These are phyloP conservation scores for Drosophila paranaensis DNA, from an alignment of 2,888 invertebrate species.

Conservation along the genomic window DNA sequence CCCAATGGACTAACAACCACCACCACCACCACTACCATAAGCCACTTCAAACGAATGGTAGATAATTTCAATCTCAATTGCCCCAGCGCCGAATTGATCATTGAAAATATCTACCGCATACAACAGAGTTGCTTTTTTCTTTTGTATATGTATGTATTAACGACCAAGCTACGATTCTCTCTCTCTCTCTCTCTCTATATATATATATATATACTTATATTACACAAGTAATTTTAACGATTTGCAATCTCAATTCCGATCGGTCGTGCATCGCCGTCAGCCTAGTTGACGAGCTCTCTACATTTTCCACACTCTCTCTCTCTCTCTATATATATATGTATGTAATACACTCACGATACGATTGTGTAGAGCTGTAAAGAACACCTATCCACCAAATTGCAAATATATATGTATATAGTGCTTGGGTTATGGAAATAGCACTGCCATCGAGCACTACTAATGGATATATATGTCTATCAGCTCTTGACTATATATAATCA, in stretches of 20 bases:
- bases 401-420: no score
- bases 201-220: neutral
- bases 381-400: constrained; percentile 31
- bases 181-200: neutral
- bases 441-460: no score
- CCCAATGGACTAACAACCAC: constrained; percentile 47
- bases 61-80: constrained; percentile 79
- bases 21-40: constrained; percentile 45
- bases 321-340: constrained; percentile 16
- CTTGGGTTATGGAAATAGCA: no score
- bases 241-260: constrained; percentile 23
- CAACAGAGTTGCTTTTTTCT: constrained; percentile 78
- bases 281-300: neutral
- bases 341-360: constrained; percentile 23
- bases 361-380: constrained; percentile 44
- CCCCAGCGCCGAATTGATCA: constrained; percentile 58
- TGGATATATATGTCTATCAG: no score
- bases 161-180: neutral
- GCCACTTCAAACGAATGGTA: constrained; percentile 57
- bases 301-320: neutral
- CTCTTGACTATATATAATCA: no score
- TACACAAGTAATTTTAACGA: neutral
- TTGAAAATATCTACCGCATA: constrained; percentile 74
- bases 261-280: constrained; percentile 25
- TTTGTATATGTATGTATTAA: constrained; percentile 69